Percentiles rank a stretch among this genome's conserved stretches.
Conservation (phyloP, 2,797 vertebrate species). For the Poecilia velifera region DNA sequence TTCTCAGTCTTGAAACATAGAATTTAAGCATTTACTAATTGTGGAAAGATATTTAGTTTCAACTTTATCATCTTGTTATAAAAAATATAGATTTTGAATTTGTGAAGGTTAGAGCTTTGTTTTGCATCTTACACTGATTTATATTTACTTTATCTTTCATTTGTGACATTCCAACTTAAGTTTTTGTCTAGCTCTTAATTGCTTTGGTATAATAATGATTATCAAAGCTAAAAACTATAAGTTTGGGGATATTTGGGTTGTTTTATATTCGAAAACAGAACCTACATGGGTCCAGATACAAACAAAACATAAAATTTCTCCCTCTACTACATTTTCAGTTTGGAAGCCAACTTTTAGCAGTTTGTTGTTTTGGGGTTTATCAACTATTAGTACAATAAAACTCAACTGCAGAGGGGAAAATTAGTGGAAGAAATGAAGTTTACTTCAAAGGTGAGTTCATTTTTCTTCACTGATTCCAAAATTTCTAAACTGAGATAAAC, state of each 20-base stretch:
- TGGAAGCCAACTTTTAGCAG: too few relatives aligned
- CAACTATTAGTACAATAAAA: too few relatives aligned
- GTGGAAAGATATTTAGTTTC: neutral
- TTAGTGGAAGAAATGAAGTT: neutral
- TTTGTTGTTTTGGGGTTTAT: too few relatives aligned
- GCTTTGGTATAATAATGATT: neutral
- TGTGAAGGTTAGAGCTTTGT: neutral
- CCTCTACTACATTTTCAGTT: too few relatives aligned
- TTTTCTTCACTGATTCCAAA: neutral
- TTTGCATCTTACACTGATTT: neutral
- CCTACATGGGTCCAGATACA: neutral
- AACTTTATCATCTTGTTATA: neutral
- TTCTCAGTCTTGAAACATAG: neutral
- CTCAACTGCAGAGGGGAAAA: too few relatives aligned
- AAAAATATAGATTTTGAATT: neutral
- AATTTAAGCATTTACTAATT: neutral
- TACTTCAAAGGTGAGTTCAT: neutral
- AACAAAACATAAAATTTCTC: neutral
- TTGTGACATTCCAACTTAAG: neutral
- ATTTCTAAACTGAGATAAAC: neutral
- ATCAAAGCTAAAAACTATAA: neutral
- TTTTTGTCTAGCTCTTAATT: neutral
- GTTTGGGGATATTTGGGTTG: neutral
- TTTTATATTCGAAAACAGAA: neutral
- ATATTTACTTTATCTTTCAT: neutral